These are phyloP conservation scores for Anastrepha obliqua DNA, from an alignment of 1,140 invertebrate genomes.

Conservation along the genomic window DNA sequence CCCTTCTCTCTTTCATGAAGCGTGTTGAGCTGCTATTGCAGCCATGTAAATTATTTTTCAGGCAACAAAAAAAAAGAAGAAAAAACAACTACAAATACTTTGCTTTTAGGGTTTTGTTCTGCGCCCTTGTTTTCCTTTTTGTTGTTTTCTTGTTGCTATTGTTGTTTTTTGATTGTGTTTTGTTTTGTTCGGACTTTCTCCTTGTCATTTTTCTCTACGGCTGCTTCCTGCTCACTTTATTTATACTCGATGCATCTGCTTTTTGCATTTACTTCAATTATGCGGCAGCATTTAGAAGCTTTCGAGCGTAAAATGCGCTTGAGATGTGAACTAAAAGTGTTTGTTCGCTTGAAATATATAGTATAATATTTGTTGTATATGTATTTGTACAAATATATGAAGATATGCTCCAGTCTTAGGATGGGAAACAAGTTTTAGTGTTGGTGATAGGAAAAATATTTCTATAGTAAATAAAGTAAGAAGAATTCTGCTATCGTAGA, in stretches of 20 bases:
- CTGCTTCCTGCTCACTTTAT: neutral
- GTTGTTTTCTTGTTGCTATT: neutral
- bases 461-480: no score
- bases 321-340: constrained; percentile 15
- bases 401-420: no score
- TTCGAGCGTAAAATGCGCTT: neutral
- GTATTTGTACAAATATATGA: no score
- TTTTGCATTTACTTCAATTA: constrained; percentile 1
- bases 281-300: neutral
- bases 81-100: no score
- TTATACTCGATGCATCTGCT: neutral
- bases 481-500: no score
- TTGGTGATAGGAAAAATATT: no score
- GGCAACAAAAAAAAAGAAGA: neutral
- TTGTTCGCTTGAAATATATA: neutral
- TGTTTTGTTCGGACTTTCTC: neutral
- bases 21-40: neutral
- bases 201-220: neutral
- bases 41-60: neutral
- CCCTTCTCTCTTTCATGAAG: neutral
- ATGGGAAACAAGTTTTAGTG: no score
- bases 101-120: no score
- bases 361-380: no score
- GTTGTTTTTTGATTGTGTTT: neutral
- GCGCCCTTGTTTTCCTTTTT: neutral